Conservation (phyloP, 2,797 vertebrate species). For the Phrynocephalus vlangalii region DNA sequence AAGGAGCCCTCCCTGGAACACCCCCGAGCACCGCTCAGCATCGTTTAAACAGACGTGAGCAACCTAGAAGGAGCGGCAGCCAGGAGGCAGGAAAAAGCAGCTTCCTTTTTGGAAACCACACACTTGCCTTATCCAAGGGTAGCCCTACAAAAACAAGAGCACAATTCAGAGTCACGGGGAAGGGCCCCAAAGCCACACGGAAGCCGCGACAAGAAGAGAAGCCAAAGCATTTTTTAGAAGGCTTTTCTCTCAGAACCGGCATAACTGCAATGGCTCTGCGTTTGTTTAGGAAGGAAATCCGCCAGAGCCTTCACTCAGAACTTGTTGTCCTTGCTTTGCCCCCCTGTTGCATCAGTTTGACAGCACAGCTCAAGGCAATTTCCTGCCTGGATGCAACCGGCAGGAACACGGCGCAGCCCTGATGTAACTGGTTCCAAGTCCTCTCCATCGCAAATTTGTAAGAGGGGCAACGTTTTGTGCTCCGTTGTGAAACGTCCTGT, state of each 20-base stretch:
- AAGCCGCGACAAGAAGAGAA: neutral
- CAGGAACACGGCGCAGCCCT: neutral
- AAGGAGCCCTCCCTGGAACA: no score
- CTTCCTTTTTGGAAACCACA: neutral
- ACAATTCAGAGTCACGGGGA: neutral
- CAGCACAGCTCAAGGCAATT: neutral
- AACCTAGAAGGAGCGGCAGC: neutral
- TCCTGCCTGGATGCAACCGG: neutral
- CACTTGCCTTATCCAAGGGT: neutral
- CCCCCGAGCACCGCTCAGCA: no score
- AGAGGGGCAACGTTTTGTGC: neutral
- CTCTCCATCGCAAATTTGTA: neutral
- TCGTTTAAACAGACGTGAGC: neutral
- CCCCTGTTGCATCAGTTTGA: no score
- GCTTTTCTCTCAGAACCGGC: neutral
- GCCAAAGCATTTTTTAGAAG: neutral
- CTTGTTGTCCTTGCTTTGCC: neutral
- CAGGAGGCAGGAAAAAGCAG: neutral
- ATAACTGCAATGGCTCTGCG: neutral
- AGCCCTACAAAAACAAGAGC: no score
- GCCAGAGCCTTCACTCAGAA: neutral
- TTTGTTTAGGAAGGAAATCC: neutral
- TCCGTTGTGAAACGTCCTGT: neutral
- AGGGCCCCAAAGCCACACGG: neutral
- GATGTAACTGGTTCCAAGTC: neutral